Base-by-base conservation (phyloP, 1,140 invertebrate species). In the Arctopsyche grandis region DNA sequence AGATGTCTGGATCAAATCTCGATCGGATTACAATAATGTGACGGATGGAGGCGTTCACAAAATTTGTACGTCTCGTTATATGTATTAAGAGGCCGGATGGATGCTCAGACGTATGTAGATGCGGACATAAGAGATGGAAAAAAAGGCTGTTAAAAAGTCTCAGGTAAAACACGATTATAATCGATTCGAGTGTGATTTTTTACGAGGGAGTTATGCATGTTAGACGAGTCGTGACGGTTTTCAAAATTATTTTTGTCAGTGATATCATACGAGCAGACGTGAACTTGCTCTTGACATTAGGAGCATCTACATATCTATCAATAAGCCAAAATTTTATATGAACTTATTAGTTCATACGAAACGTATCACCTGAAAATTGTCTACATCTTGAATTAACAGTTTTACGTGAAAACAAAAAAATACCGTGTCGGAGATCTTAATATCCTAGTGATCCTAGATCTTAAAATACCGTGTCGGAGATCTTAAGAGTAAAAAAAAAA, bases 231-330 rank as follows among this genome's bases (percentile, higher is more conserved):
- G 73, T 75, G 73, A 75, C 73, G 19, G 52, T 56, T 16, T 58
- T 38, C n/a, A 46, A 75, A 38, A 52, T 75, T 75, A 75, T 75
- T 75, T 75, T 75, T 22, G 73, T 75, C 73, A 75, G 44, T 75
- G 73, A 75, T 75, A 75, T 75, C 73, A 75, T 75, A 48, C 44
- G 73, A 5, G 44, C 0, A 75, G 73, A 26, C 73, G 44, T 75
- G 73, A 75, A 75, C 73, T 44, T 75, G 73, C 44, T 75, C 73
- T 75, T 75, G 73, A 75, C 73, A 75, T 44, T 75, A 60, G 73
- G 73, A 75, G 43, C 44, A 60, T 38, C 43, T 58, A 58, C 46
- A 9, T 56, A 56, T 56, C 52, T 12, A 12, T n/a, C 9, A 60
- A 19, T 60, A 60, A 19, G 10, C 16, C 44, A 5, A 14, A n/a